Evolutionary conservation across 1,140 invertebrate species (phyloP).

Genomic region (Drosophila busckii): DNA sequence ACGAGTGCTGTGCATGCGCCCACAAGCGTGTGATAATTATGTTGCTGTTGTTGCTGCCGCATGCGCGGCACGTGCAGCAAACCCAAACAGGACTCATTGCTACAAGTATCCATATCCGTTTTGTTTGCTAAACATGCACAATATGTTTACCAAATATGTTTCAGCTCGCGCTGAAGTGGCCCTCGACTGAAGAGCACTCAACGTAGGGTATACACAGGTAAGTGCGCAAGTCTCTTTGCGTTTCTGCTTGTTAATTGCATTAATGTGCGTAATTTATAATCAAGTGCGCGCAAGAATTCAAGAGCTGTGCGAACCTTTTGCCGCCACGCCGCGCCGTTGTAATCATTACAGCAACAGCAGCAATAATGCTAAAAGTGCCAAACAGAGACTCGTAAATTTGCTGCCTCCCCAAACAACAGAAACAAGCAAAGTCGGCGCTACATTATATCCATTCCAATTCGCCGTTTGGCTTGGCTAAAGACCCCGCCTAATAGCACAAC

Average conservation of each 20-base stretch:
- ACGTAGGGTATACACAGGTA: too few species aligned
- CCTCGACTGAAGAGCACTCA: slow-evolving; percentile 38
- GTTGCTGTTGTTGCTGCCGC: slow-evolving; percentile 49
- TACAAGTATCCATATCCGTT: slow-evolving; percentile 78
- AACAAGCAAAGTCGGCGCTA: not conserved
- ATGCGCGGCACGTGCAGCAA: slow-evolving; percentile 61
- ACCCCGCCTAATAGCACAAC: slow-evolving; percentile 61
- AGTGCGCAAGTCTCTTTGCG: slow-evolving; percentile 32
- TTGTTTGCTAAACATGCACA: slow-evolving; percentile 53
- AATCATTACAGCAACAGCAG: slow-evolving; percentile 3
- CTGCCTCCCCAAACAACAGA: slow-evolving; percentile 15
- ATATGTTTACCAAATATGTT: slow-evolving; percentile 71
- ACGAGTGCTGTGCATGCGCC: slow-evolving; percentile 46
- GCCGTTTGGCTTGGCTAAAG: slow-evolving; percentile 42
- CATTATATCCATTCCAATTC: slow-evolving; percentile 33
- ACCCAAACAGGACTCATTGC: slow-evolving; percentile 5
- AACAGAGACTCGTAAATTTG: slow-evolving; percentile 74
- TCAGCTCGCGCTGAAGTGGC: slow-evolving; percentile 44
- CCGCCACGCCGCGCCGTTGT: slow-evolving; percentile 27
- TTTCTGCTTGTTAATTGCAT: slow-evolving; percentile 70
- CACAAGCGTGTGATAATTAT: slow-evolving; percentile 75
- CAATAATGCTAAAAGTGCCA: slow-evolving; percentile 73
- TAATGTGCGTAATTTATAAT: slow-evolving; percentile 73
- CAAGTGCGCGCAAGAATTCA: slow-evolving; percentile 35
- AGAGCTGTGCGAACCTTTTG: slow-evolving; percentile 52